Evolutionary conservation across 2,797 vertebrate genomes (phyloP).

Genomic region (Gallinago nigripennis): DNA sequence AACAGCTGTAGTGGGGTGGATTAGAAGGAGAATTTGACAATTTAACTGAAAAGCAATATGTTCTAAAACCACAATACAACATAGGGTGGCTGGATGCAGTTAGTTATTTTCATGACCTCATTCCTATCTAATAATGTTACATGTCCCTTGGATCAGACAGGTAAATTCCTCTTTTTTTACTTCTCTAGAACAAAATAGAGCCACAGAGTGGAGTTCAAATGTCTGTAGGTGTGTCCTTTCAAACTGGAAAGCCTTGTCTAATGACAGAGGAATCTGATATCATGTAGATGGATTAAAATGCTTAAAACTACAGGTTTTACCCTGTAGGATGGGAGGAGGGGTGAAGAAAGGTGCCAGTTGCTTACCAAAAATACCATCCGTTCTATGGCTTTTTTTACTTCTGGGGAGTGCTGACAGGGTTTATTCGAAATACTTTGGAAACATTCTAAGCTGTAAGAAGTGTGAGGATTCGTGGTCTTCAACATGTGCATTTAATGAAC

Average conservation of each 20-base stretch:
- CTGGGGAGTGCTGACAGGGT: neutral
- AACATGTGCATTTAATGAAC: neutral
- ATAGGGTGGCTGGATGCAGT: neutral
- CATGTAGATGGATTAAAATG: neutral
- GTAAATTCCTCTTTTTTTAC: neutral
- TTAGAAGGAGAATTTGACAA: neutral
- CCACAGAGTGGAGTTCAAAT: neutral
- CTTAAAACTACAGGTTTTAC: neutral
- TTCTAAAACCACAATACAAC: neutral
- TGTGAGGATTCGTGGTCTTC: neutral
- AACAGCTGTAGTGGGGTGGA: neutral
- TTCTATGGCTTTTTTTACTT: neutral
- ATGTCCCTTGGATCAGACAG: neutral
- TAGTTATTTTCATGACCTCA: neutral
- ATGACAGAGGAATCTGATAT: neutral
- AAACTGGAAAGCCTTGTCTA: neutral
- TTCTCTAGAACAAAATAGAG: neutral
- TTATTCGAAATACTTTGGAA: neutral
- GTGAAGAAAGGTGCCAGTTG: neutral
- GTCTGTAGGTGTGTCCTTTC: neutral
- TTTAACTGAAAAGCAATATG: neutral
- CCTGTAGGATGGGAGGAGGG: neutral
- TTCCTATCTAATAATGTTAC: rapidly evolving
- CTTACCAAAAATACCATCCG: neutral
- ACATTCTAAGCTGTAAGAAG: neutral